Conservation (phyloP, 2,113 vertebrate genomes). For the Astur gentilis region DNA sequence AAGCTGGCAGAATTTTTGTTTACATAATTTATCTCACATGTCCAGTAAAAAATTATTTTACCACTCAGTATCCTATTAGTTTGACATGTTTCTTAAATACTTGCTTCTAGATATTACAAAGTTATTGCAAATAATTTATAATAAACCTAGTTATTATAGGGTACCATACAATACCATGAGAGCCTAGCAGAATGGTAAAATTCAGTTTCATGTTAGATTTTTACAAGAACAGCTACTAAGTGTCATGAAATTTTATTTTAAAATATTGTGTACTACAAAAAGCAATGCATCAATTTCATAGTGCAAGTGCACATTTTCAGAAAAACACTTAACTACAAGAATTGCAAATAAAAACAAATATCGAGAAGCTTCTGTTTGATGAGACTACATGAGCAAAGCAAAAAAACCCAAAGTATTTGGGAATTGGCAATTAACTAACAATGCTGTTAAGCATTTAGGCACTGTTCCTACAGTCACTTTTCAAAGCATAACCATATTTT, state of each 20-base stretch:
- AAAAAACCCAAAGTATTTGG: neutral
- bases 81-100: neutral
- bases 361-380: neutral
- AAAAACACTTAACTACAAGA: neutral
- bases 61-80: neutral
- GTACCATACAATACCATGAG: neutral
- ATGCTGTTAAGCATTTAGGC: neutral
- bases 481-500: neutral
- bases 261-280: neutral
- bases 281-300: neutral
- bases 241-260: neutral
- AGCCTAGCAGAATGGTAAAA: neutral
- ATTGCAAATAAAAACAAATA: neutral
- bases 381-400: neutral
- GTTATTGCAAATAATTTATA: neutral
- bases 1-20: neutral
- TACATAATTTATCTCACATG: neutral
- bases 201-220: neutral
- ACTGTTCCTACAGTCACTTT: neutral
- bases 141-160: neutral
- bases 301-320: neutral
- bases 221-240: neutral
- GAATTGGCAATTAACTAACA: neutral
- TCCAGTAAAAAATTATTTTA: neutral
- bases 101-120: neutral